Conservation (phyloP, 2,888 invertebrate genomes). For the Fragum whitleyi region DNA sequence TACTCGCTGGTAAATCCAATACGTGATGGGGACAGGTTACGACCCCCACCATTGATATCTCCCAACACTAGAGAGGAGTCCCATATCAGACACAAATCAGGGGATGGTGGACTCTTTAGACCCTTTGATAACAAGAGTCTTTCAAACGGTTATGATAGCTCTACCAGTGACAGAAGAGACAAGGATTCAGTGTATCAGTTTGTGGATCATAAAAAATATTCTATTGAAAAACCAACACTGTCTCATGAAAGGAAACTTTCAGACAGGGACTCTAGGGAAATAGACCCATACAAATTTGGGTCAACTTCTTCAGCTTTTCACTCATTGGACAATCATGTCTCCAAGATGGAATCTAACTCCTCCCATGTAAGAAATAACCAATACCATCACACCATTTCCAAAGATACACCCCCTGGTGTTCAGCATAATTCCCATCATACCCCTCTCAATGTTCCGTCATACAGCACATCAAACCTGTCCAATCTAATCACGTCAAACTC, state of each 20-base stretch:
- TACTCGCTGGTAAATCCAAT: conserved; percentile 57
- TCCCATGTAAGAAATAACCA: conserved; percentile 9
- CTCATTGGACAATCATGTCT: conserved; percentile 52
- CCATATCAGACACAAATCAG: conserved; percentile 53
- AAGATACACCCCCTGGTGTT: conserved; percentile 2
- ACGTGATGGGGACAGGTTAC: conserved; percentile 54
- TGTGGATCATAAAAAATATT: conserved; percentile 38
- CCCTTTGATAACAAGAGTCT: conserved; percentile 75
- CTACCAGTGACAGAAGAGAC: conserved; percentile 19
- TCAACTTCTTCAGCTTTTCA: conserved; percentile 62
- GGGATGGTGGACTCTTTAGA: conserved; percentile 71
- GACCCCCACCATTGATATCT: conserved; percentile 65
- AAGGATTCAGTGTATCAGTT: conserved; percentile 27
- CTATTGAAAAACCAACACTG: conserved; percentile 28
- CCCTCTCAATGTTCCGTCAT: conserved; percentile 57
- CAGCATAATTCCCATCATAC: conserved; percentile 37
- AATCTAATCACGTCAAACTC: neutral
- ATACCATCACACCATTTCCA: conserved; percentile 4
- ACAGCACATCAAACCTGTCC: conserved; percentile 38
- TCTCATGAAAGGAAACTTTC: conserved; percentile 32
- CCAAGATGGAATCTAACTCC: conserved; percentile 45
- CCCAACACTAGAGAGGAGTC: conserved; percentile 54
- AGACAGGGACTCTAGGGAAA: conserved; percentile 33
- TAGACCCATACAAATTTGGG: conserved; percentile 41
- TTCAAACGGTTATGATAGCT: conserved; percentile 63